These are phyloP conservation scores for Rhagonycha fulva DNA, from an alignment of 2,888 invertebrate species.

Conservation along the genomic window DNA sequence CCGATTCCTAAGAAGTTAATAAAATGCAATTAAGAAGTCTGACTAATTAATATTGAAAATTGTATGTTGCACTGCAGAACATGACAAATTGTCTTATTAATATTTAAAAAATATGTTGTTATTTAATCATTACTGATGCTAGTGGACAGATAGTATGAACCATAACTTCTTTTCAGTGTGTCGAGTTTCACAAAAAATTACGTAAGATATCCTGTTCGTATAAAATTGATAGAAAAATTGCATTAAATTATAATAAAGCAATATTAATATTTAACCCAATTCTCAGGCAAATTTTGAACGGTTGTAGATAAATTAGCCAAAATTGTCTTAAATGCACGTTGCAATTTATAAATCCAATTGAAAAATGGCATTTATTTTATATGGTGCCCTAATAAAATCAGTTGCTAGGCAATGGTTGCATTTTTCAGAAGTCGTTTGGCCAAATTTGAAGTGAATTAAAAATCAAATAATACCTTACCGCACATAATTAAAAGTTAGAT, in stretches of 20 bases:
- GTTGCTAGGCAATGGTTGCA: not conserved
- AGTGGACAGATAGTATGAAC: not conserved
- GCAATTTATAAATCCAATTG: slow-evolving; percentile 11
- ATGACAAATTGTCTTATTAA: not conserved
- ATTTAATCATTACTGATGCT: not conserved
- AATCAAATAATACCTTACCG: not conserved
- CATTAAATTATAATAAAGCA: not conserved
- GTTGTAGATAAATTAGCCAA: slow-evolving; percentile 15
- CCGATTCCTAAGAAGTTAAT: not conserved
- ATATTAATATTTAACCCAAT: slow-evolving; percentile 9
- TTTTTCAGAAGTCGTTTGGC: not conserved
- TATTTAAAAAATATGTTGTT: not conserved
- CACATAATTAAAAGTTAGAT: slow-evolving; percentile 15
- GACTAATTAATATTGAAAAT: not conserved
- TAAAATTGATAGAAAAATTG: not conserved
- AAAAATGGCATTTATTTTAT: slow-evolving; percentile 10
- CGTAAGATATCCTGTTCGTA: not conserved
- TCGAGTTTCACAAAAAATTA: not conserved
- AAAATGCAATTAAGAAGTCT: not conserved
- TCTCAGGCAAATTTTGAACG: slow-evolving; percentile 12
- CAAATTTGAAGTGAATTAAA: not conserved
- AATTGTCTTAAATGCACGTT: slow-evolving; percentile 20
- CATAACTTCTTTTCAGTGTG: not conserved
- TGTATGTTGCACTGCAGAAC: not conserved
- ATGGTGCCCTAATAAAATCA: not conserved